Evolutionary conservation across 2,797 vertebrate genomes (phyloP), one percentile per base, ranked within the genome.

Genomic region (Lutjanus argentimaculatus): DNA sequence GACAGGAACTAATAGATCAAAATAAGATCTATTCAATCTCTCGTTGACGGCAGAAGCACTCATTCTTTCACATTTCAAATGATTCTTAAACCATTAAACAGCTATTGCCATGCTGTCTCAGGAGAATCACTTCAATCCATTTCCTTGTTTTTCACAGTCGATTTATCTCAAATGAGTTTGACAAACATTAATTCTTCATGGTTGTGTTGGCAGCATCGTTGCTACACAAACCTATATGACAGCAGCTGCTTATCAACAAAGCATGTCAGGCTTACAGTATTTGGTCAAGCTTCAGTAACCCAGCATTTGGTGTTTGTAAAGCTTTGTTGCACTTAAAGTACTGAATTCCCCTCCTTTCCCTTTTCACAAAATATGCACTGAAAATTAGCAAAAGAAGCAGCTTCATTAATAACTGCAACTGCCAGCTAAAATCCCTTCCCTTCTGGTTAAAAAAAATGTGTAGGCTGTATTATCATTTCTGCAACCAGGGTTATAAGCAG

Each of bases 1-100:
- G 90, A 92, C 87, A 89, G 73, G 64, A 89, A 85, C 68, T 79
- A 77, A 86, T 80, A 89, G 82, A 87, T 83, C 85, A 85, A 89
- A 90, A 89, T 86, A 91, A 83, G 85, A 88, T 89, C 58, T 68
- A 85, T 89, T 93, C 85, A 84, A 80, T 85, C 80, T 91, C 61
- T 30, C 66, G 84, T 67, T 82, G 85, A 91, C 83, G 88, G 80
- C 66, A 56, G 15, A 52, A 89, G 78, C 40, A 48, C 66, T 68
- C 71, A 56, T 80, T 88, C 85, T 78, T 80, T 87, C 79, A 87
- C 85, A 83, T 87, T 90, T 88, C 79, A 80, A 85, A 88, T 85
- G 7, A 82, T 78, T 87, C 75, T 82, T 75, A 88, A 92, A 85
- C 76, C 87, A 83, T 89, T 81, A 88, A 85, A 82, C 73, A 81